Percentiles rank a stretch among this genome's conserved stretches.
Evolutionary conservation across 1,140 invertebrate species (phyloP).

Genomic region (Cyclargus thomasi): DNA sequence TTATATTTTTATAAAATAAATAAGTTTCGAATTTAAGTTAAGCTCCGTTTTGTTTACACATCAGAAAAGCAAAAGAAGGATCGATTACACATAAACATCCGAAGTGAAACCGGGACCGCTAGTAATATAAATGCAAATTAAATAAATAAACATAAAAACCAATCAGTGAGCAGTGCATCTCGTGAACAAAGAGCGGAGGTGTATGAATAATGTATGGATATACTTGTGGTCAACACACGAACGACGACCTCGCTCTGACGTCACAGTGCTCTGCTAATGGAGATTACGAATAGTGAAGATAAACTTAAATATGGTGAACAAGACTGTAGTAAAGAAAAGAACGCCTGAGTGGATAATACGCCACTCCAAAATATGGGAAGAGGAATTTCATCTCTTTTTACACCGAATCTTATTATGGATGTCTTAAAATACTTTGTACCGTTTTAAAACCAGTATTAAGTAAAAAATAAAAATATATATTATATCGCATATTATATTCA

Average conservation of each 20-base stretch:
- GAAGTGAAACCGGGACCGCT: background rate
- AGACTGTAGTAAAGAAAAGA: no score
- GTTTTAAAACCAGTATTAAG: no score
- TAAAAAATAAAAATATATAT: no score
- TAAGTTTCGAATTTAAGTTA: background rate
- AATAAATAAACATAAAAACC: constrained; percentile 1
- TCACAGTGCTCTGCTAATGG: background rate
- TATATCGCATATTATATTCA: no score
- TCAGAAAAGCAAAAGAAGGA: background rate
- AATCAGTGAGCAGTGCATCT: background rate
- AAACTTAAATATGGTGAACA: no score
- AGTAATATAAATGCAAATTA: constrained; percentile 4
- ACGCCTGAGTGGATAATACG: no score
- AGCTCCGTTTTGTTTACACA: background rate
- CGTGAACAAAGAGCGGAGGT: background rate
- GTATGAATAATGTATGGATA: background rate
- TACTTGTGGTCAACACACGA: background rate
- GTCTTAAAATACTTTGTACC: no score
- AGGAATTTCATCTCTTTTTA: no score
- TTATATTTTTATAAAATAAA: no score
- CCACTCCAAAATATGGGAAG: no score
- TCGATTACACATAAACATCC: background rate
- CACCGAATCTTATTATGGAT: no score
- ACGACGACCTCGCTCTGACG: background rate
- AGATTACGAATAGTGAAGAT: background rate